Base-by-base conservation (phyloP, 1,140 invertebrate genomes). In the Drosophila setifemur region DNA sequence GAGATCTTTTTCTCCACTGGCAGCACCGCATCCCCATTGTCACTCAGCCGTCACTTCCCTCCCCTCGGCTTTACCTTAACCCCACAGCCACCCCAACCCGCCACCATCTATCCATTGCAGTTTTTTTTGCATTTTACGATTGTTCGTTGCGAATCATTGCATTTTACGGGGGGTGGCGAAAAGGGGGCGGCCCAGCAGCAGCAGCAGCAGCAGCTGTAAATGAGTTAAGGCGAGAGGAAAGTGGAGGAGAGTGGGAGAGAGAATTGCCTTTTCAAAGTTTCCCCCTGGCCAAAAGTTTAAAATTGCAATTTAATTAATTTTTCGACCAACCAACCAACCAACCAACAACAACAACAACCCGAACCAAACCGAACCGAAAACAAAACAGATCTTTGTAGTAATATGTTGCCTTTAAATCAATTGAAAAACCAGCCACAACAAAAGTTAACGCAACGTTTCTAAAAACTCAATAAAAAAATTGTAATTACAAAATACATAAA, bases 391-490 rank as follows among this genome's bases (percentile, higher is more conserved):
- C 37, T 67, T 64, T 76, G 44, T 68, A 61, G 78, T 83, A 70
- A 83, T 73, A 83, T 69, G 73, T 79, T 86, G 75, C 75, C 81
- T 85, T 85, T 40, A 75, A 77, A 53, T 58, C 57, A 61, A 55
- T 61, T 63, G 42, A 47, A 37, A 73, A 83, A 70, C 54, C 39
- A 74, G n/a, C n/a, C n/a, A 67, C 60, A 86, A 71, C 66, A 55
- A 67, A 63, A 86, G 81, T 85, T 83, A 83, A 85, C 81, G 79
- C 81, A 85, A 85, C 64, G 74, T 78, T 85, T 83, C 64, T 78
- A 85, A 73, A 77, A 77, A 58, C 26, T 40, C 31, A 52, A 55
- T 48, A 54, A 37, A 7, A 53, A 49, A 53, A 60, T 33, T 5
- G 25, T 37, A 39, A 45, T 26, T 50, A n/a, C 39, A 19, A 60